Conservation (phyloP, 2,797 vertebrate genomes). For the Enteromius mattozi region DNA sequence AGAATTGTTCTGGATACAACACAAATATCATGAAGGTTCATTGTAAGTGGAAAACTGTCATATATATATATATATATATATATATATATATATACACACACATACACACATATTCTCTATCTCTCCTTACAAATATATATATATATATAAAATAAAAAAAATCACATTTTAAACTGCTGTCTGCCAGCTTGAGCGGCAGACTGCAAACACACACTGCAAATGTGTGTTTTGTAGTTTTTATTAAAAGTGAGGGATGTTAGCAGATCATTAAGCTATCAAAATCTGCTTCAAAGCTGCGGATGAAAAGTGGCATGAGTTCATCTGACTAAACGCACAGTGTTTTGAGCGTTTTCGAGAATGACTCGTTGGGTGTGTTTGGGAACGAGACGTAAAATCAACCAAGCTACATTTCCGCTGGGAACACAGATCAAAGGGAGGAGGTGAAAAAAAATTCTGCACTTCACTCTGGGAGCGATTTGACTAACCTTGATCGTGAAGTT, state of each 20-base stretch:
- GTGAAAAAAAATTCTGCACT: background rate
- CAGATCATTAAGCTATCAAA: conserved; percentile 32
- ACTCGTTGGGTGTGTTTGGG: conserved; percentile 14
- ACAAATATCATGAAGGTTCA: background rate
- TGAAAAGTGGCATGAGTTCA: conserved; percentile 25
- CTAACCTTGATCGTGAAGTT: conserved; percentile 44
- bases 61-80: too few relatives aligned
- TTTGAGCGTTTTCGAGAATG: background rate
- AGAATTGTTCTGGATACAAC: background rate
- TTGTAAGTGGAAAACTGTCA: background rate
- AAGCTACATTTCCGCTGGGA: conserved; percentile 20
- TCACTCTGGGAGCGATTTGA: conserved; percentile 32
- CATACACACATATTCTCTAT: background rate
- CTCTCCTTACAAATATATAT: background rate
- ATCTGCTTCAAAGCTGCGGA: conserved; percentile 30
- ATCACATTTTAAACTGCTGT: background rate
- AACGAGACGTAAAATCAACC: conserved; percentile 31
- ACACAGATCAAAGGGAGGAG: conserved; percentile 41
- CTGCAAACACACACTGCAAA: background rate
- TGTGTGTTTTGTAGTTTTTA: conserved; percentile 19
- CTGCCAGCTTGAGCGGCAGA: background rate
- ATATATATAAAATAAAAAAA: background rate
- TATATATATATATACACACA: too few relatives aligned
- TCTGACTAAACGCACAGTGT: conserved; percentile 11
- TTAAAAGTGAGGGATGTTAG: conserved; percentile 8